Evolutionary conservation across 92 coral and sea anemone genomes (phyloP).

Genomic region (Epizoanthus fatuus): DNA sequence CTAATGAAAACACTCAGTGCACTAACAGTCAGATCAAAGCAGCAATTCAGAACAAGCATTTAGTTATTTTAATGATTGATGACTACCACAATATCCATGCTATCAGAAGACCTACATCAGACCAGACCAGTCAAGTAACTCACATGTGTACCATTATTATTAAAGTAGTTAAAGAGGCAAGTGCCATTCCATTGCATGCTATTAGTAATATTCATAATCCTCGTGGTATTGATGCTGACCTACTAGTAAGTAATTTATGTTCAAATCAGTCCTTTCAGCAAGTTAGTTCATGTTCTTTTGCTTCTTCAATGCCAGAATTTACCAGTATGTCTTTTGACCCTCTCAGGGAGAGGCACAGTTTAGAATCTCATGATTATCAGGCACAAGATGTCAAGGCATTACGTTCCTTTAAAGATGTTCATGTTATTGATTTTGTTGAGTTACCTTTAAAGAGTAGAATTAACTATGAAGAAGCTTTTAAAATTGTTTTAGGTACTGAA

Average conservation of each 20-base stretch:
- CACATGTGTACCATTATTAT: conserved; percentile 30
- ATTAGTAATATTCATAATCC: conserved; percentile 40
- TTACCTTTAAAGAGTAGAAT: conserved; percentile 50
- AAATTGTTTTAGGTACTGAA: conserved; percentile 14
- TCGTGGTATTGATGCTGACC: conserved; percentile 45
- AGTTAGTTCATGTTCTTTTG: conserved; percentile 33
- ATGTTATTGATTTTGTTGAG: conserved; percentile 64
- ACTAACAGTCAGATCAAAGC: neutral
- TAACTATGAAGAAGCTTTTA: conserved; percentile 44
- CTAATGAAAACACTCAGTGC: neutral
- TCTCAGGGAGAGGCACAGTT: conserved; percentile 35
- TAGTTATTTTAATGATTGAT: conserved; percentile 21
- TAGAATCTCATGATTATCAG: conserved; percentile 48
- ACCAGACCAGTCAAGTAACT: neutral
- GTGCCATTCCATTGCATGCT: conserved; percentile 45
- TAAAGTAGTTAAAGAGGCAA: conserved; percentile 34
- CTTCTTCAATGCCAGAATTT: conserved; percentile 55
- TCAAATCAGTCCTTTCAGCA: conserved; percentile 3
- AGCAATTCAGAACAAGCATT: conserved; percentile 10
- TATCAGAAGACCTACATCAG: neutral
- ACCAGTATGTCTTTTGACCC: conserved; percentile 54
- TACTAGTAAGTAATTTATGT: conserved; percentile 37
- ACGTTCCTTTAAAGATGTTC: conserved; percentile 53
- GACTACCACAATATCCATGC: conserved; percentile 49
- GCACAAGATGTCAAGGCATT: conserved; percentile 23